Evolutionary conservation across 2,113 vertebrate genomes (phyloP).

Genomic region (Motacilla alba): DNA sequence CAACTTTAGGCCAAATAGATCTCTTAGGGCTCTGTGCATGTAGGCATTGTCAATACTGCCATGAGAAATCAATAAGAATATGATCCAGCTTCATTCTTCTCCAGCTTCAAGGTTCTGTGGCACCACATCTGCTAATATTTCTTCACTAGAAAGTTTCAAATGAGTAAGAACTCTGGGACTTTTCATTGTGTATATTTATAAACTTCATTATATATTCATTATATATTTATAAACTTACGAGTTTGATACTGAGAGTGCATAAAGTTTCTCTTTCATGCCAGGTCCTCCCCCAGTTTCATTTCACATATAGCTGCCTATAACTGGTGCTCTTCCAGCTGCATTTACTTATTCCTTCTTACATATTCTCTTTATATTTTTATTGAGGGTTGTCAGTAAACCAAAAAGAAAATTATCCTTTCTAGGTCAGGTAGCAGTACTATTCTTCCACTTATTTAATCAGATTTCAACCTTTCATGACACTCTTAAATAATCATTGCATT

Average conservation of each 20-base stretch:
- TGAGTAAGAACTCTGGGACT: not conserved
- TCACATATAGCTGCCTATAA: not conserved
- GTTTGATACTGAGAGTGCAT: not conserved
- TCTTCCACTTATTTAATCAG: not conserved
- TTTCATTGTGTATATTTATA: not conserved
- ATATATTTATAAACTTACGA: not conserved
- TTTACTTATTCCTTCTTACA: not conserved
- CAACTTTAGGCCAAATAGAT: not conserved
- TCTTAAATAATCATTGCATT: not conserved
- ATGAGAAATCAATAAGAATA: not conserved
- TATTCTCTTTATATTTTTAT: not conserved
- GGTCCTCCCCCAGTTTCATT: not conserved
- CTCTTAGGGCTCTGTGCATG: not conserved
- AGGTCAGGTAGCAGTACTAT: not conserved
- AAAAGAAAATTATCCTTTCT: not conserved
- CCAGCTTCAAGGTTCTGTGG: not conserved
- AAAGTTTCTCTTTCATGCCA: not conserved
- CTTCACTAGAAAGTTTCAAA: not conserved
- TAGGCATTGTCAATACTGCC: not conserved
- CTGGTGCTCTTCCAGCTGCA: not conserved
- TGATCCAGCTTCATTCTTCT: not conserved
- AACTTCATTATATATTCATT: not conserved
- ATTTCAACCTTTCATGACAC: not conserved
- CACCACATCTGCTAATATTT: not conserved
- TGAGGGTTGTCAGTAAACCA: not conserved